phyloP scores from a whole-genome alignment of 2,888 invertebrate species.

The Chelonus formosanus region DNA sequence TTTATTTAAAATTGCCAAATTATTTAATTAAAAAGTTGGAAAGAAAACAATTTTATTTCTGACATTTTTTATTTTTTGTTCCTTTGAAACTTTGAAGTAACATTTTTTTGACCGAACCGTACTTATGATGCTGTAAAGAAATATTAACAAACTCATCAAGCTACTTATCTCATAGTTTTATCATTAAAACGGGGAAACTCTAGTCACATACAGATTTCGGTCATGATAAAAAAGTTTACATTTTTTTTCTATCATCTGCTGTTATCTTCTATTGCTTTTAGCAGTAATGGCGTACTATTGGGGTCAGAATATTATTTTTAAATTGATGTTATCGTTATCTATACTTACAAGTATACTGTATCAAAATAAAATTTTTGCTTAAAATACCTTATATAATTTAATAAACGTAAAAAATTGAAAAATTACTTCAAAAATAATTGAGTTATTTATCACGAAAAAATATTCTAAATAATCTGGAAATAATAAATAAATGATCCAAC shows the following conservation, averaged over 20 bases:
- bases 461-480: no score
- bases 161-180: constrained; percentile 36
- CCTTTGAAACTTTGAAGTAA: constrained; percentile 7
- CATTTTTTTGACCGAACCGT: constrained; percentile 9
- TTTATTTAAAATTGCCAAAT: background rate
- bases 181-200: constrained; percentile 36
- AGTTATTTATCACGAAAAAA: no score
- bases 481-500: no score
- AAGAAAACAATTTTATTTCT: background rate
- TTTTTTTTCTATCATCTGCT: constrained; percentile 15
- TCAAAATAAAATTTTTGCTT: no score
- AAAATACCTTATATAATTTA: no score
- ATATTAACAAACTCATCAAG: constrained; percentile 48
- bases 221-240: constrained; percentile 34
- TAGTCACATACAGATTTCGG: constrained; percentile 40
- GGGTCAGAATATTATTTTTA: no score
- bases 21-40: constrained; percentile 1
- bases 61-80: background rate
- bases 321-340: no score
- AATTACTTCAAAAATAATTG: no score
- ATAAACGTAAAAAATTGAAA: no score
- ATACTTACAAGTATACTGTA: no score
- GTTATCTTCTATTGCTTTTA: constrained; percentile 1
- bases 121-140: constrained; percentile 35
- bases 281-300: no score